Percentiles rank a stretch among this genome's conserved stretches.
These are phyloP conservation scores for Dufourea novaeangliae DNA, from an alignment of 1,140 invertebrate genomes.

Conservation along the genomic window DNA sequence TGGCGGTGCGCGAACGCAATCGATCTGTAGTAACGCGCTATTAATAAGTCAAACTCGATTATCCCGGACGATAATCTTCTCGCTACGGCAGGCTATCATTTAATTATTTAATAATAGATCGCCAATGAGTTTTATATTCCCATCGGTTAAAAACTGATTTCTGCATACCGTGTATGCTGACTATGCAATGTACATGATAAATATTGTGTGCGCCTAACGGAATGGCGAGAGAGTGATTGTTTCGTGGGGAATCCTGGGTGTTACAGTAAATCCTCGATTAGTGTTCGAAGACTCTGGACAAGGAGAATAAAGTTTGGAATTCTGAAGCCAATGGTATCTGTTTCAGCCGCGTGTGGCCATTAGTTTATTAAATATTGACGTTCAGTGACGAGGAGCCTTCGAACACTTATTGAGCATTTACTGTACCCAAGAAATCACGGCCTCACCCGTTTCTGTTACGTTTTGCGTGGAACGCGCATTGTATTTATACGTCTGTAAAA, in stretches of 20 bases:
- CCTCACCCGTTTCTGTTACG: not conserved
- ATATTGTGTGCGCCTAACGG: slow-evolving; percentile 59
- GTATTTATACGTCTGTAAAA: not conserved
- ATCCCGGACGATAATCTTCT: slow-evolving; percentile 49
- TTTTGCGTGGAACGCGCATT: not conserved
- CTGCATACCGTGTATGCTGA: slow-evolving; percentile 72
- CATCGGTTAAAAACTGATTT: slow-evolving; percentile 50
- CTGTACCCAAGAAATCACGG: not conserved
- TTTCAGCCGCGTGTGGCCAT: too few relatives aligned
- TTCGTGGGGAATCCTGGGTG: too few relatives aligned
- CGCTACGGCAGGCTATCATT: slow-evolving; percentile 49
- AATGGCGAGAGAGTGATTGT: too few relatives aligned
- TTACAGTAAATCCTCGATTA: too few relatives aligned
- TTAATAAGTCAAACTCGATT: slow-evolving; percentile 57
- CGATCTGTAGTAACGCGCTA: slow-evolving; percentile 60
- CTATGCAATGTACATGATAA: not conserved
- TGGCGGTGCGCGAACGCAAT: slow-evolving; percentile 27
- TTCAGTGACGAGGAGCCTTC: too few relatives aligned
- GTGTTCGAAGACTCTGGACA: too few relatives aligned
- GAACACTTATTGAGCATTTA: too few relatives aligned
- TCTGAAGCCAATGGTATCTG: too few relatives aligned
- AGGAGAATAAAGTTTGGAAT: too few relatives aligned
- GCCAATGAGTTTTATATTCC: slow-evolving; percentile 54
- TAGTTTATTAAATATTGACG: too few relatives aligned
- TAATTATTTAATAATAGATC: slow-evolving; percentile 62